Conservation (phyloP, 2,797 vertebrate genomes). For the Amblyopsis hoosieri region DNA sequence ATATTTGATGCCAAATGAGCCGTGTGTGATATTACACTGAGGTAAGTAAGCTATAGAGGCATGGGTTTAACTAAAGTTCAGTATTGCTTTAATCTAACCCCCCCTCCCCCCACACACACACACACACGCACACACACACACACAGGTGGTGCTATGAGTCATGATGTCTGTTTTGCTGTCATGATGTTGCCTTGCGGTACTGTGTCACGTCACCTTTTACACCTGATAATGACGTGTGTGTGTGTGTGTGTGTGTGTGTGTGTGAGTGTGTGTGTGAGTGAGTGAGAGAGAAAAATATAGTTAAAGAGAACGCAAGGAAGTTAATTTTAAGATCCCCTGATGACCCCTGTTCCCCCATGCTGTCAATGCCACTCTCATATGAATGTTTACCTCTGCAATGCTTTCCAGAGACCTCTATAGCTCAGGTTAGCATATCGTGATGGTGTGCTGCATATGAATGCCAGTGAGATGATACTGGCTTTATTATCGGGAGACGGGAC, state of each 20-base stretch:
- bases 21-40: too few relatives aligned
- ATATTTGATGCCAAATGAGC: too few relatives aligned
- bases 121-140: slow-evolving; percentile 7
- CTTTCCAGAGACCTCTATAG: slow-evolving; percentile 42
- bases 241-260: slow-evolving; percentile 13
- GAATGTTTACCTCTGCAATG: slow-evolving; percentile 25
- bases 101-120: slow-evolving; percentile 13
- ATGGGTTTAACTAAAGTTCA: too few relatives aligned
- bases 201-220: slow-evolving; percentile 57
- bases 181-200: slow-evolving; percentile 62
- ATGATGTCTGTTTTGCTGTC: slow-evolving; percentile 68
- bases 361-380: slow-evolving; percentile 59
- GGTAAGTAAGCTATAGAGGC: too few relatives aligned
- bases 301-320: slow-evolving; percentile 41
- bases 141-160: slow-evolving; percentile 62
- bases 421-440: neutral
- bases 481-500: slow-evolving; percentile 22
- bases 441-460: slow-evolving; percentile 23
- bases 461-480: slow-evolving; percentile 11
- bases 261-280: slow-evolving; percentile 19
- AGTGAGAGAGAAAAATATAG: slow-evolving; percentile 70
- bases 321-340: slow-evolving; percentile 8
- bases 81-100: slow-evolving; percentile 7
- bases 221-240: slow-evolving; percentile 66
- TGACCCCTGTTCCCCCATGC: slow-evolving; percentile 34